These are phyloP conservation scores for Cylloceria caligata DNA, from an alignment of 2,888 invertebrate species.

Conservation along the genomic window DNA sequence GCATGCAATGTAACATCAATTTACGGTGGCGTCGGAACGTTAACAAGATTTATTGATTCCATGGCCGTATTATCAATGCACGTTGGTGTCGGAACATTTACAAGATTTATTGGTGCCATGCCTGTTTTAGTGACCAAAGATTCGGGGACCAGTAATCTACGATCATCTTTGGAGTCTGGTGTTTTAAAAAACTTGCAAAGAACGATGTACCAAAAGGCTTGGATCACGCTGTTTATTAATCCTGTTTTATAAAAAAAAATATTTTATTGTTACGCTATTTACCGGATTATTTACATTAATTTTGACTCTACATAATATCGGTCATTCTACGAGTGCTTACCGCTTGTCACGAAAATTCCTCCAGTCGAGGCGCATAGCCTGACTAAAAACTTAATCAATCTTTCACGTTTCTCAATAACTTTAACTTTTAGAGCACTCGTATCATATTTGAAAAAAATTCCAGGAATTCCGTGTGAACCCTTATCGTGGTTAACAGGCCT, in stretches of 20 bases:
- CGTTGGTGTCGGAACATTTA: conserved; percentile 73
- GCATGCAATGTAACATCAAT: conserved; percentile 74
- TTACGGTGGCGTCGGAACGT: conserved; percentile 72
- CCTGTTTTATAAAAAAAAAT: conserved; percentile 69
- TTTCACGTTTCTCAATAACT: conserved; percentile 92
- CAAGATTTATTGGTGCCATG: conserved; percentile 71
- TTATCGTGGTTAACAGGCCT: conserved; percentile 90
- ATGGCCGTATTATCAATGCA: conserved; percentile 59
- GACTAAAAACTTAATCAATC: conserved; percentile 92
- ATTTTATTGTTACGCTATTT: not conserved
- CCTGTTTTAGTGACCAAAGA: conserved; percentile 22
- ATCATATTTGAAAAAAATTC: conserved; percentile 98
- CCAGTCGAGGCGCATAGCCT: conserved; percentile 96
- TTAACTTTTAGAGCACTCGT: conserved; percentile 95
- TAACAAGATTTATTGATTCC: conserved; percentile 73
- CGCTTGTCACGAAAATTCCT: conserved; percentile 95
- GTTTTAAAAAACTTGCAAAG: conserved; percentile 74
- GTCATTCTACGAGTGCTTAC: conserved; percentile 79
- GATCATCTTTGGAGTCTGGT: conserved; percentile 63
- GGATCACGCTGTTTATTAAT: conserved; percentile 78
- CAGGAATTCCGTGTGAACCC: conserved; percentile 97
- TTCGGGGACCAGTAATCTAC: conserved; percentile 40
- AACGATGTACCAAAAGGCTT: conserved; percentile 78
- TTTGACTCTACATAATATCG: not conserved
- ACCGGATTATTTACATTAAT: conserved; percentile 6